Evolutionary conservation across 2,113 vertebrate species (phyloP).

Genomic region (Psilopogon haemacephalus): DNA sequence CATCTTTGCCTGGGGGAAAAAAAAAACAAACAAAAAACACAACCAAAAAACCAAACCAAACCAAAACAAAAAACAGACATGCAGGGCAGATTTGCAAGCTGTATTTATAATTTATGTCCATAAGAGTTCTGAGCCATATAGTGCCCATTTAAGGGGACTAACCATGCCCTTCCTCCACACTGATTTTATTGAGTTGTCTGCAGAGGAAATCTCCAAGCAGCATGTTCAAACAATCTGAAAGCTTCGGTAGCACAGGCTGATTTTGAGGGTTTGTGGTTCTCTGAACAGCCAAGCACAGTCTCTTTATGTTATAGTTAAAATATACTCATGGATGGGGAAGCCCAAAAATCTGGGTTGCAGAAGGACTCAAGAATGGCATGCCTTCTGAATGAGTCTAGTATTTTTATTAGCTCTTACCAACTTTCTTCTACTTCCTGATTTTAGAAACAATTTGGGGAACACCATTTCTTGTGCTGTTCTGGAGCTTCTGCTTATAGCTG

Average conservation of each 20-base stretch:
- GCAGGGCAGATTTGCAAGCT: not conserved
- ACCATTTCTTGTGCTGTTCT: not conserved
- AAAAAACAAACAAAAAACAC: not conserved
- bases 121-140: not conserved
- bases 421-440: conserved; percentile 19
- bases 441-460: not conserved
- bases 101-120: not conserved
- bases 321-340: not conserved
- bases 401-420: not conserved
- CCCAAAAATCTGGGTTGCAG: not conserved
- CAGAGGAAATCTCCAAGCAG: not conserved
- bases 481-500: conserved; percentile 42
- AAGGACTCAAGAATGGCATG: not conserved
- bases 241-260: not conserved
- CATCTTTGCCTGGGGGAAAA: not conserved
- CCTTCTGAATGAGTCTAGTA: not conserved
- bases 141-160: not conserved
- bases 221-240: not conserved
- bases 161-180: not conserved
- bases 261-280: not conserved
- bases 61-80: not conserved
- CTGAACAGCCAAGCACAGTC: not conserved
- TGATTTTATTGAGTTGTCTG: not conserved
- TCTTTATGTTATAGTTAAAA: not conserved
- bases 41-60: too few relatives aligned